These are phyloP conservation scores for Rhinoderma darwinii DNA, from an alignment of 2,113 vertebrate species.

Conservation along the genomic window DNA sequence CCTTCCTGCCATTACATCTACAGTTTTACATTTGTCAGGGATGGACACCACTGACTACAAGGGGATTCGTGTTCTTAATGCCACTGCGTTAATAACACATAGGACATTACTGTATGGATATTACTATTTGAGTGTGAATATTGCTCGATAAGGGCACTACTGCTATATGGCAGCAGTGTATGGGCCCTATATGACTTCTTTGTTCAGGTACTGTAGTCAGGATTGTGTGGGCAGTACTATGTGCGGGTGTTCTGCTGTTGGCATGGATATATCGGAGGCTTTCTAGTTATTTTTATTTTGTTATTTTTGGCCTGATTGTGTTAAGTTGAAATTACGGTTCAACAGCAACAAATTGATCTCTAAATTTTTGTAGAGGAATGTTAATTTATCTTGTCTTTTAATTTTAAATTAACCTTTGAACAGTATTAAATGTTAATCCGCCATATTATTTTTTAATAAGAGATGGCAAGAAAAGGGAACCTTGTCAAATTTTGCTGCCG, in stretches of 20 bases:
- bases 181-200: too few relatives aligned
- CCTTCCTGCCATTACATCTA: too few relatives aligned
- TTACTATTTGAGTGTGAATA: too few relatives aligned
- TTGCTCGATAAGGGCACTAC: too few relatives aligned
- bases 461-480: slow-evolving; percentile 48
- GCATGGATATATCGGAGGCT: neutral
- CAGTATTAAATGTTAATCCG: slow-evolving; percentile 52
- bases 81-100: too few relatives aligned
- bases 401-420: slow-evolving; percentile 48
- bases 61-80: too few relatives aligned
- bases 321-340: neutral
- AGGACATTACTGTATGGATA: too few relatives aligned
- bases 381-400: slow-evolving; percentile 23
- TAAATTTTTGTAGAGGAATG: neutral
- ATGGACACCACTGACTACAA: too few relatives aligned
- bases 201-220: too few relatives aligned
- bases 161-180: too few relatives aligned
- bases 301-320: neutral
- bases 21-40: too few relatives aligned
- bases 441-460: slow-evolving; percentile 51
- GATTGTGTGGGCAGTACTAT: neutral
- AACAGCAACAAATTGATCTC: neutral
- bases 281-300: neutral
- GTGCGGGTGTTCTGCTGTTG: neutral
- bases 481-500: slow-evolving; percentile 33